These are phyloP conservation scores for Uloborus plumipes DNA, from an alignment of 2,888 invertebrate species.

Conservation along the genomic window DNA sequence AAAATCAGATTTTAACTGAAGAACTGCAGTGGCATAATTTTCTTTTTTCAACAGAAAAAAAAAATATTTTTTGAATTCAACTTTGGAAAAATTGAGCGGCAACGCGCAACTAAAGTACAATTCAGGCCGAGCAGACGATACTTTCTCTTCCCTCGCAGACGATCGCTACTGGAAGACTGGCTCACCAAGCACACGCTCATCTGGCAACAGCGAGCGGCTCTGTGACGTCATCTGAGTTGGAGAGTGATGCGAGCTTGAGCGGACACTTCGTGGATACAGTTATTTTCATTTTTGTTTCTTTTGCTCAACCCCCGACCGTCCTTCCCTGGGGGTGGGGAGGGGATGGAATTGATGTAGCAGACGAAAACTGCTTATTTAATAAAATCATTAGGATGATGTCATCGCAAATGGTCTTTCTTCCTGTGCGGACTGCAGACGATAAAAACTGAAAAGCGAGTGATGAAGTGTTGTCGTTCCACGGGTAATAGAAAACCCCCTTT, in stretches of 20 bases:
- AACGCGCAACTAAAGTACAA: conserved; percentile 13
- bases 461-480: conserved; percentile 5
- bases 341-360: conserved; percentile 34
- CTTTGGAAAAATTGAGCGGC: not conserved
- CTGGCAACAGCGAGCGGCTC: conserved; percentile 49
- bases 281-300: conserved; percentile 34
- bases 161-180: conserved; percentile 58
- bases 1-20: too few species aligned
- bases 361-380: conserved; percentile 42
- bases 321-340: conserved; percentile 24
- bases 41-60: too few species aligned
- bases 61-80: too few species aligned
- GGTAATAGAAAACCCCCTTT: not conserved
- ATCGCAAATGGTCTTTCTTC: conserved; percentile 19
- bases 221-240: conserved; percentile 52
- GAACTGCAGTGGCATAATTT: too few species aligned
- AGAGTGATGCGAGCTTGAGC: conserved; percentile 31
- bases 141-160: conserved; percentile 34
- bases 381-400: conserved; percentile 59
- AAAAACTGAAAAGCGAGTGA: not conserved
- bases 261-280: conserved; percentile 37
- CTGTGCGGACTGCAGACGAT: not conserved
- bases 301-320: conserved; percentile 3
- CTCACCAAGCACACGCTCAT: conserved; percentile 30
- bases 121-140: conserved; percentile 20